Conservation (phyloP, 1,140 invertebrate species). For the Gryllus bimaculatus region DNA sequence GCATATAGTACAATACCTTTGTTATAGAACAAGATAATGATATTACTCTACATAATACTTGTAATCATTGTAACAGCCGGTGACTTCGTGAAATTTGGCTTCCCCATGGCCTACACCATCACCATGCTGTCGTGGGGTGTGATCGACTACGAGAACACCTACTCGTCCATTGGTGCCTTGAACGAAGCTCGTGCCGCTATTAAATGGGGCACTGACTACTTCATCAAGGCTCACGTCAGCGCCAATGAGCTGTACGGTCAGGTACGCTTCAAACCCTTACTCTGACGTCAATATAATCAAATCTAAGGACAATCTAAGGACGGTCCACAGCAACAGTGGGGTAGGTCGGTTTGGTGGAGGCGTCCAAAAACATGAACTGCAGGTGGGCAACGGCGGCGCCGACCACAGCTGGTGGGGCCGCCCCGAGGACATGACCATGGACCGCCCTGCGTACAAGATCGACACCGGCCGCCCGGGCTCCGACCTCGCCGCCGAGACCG, state of each 20-base stretch:
- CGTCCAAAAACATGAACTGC: no score
- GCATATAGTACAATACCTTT: no score
- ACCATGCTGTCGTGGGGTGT: conserved; percentile 50
- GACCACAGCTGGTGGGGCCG: conserved; percentile 49
- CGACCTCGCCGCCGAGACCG: conserved; percentile 53
- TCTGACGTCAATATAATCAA: no score
- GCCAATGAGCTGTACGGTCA: conserved; percentile 16
- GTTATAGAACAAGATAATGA: no score
- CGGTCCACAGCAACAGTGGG: no score
- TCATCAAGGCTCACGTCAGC: conserved; percentile 47
- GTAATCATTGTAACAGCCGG: conserved; percentile 38
- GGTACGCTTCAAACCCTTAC: neutral
- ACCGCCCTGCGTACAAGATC: conserved; percentile 49
- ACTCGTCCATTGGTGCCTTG: conserved; percentile 2
- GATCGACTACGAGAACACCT: conserved; percentile 40
- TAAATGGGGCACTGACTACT: conserved; percentile 43
- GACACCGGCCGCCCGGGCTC: conserved; percentile 45
- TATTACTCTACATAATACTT: no score
- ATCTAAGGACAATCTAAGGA: no score
- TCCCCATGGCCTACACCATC: conserved; percentile 49
- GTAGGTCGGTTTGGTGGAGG: no score
- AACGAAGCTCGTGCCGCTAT: neutral
- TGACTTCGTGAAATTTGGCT: conserved; percentile 55
- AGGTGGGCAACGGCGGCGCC: conserved; percentile 44
- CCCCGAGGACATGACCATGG: conserved; percentile 50